Conservation (phyloP, 2,888 invertebrate genomes). For the Pachycephus smyrnensis region DNA sequence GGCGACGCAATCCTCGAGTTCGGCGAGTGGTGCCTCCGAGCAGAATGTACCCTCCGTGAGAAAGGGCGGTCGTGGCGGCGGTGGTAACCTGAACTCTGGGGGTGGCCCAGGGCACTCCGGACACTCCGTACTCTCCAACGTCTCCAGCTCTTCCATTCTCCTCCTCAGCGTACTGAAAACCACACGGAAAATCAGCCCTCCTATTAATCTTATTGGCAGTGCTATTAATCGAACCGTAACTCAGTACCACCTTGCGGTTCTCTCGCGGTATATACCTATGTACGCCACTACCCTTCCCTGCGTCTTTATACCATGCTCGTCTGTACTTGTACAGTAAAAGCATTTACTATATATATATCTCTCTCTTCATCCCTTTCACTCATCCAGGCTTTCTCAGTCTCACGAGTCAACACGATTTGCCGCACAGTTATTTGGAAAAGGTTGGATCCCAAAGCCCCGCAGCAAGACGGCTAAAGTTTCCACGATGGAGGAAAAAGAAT, state of each 20-base stretch:
- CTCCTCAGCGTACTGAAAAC: slow-evolving; percentile 65
- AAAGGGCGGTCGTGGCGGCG: slow-evolving; percentile 80
- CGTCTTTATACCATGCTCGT: neutral
- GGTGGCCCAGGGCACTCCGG: slow-evolving; percentile 80
- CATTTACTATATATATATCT: neutral
- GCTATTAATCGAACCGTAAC: slow-evolving; percentile 71
- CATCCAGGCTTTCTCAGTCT: neutral
- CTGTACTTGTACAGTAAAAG: neutral
- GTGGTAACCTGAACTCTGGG: slow-evolving; percentile 80
- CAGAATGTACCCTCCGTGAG: slow-evolving; percentile 76
- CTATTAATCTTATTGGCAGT: slow-evolving; percentile 59
- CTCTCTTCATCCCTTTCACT: neutral
- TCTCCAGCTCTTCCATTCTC: slow-evolving; percentile 80
- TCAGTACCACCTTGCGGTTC: slow-evolving; percentile 54
- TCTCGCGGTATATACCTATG: neutral
- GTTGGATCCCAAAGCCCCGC: neutral
- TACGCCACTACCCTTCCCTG: neutral
- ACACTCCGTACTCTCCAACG: slow-evolving; percentile 78
- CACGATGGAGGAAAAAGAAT: neutral
- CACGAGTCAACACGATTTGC: neutral
- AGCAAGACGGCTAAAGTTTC: neutral
- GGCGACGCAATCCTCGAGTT: slow-evolving; percentile 81
- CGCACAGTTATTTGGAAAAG: neutral
- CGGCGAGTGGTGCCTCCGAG: slow-evolving; percentile 78
- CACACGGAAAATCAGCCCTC: slow-evolving; percentile 67